Evolutionary conservation across 2,113 vertebrate species (phyloP).

Genomic region (Trematomus loennbergii): DNA sequence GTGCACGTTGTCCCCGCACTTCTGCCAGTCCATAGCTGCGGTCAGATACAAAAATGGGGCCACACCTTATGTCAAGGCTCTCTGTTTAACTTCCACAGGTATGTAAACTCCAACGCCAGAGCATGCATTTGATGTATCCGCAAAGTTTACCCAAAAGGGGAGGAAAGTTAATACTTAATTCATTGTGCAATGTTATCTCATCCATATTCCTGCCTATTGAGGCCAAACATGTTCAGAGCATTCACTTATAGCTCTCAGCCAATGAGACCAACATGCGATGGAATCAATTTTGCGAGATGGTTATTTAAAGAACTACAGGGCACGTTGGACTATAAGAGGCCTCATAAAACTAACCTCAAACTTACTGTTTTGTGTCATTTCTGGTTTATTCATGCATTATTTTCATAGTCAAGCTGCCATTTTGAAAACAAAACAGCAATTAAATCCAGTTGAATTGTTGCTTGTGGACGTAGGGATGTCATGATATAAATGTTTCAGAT

Average conservation of each 20-base stretch:
- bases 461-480: slow-evolving; percentile 54
- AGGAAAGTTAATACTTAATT: slow-evolving; percentile 79
- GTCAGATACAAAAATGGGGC: slow-evolving; percentile 72
- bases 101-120: slow-evolving; percentile 77
- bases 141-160: slow-evolving; percentile 73
- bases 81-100: slow-evolving; percentile 77
- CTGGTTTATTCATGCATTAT: slow-evolving; percentile 47
- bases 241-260: slow-evolving; percentile 50
- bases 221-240: slow-evolving; percentile 33
- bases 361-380: slow-evolving; percentile 52
- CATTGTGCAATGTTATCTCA: slow-evolving; percentile 62
- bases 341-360: slow-evolving; percentile 44
- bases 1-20: slow-evolving; percentile 40
- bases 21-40: slow-evolving; percentile 62
- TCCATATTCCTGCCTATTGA: slow-evolving; percentile 51
- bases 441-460: slow-evolving; percentile 50
- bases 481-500: slow-evolving; percentile 51
- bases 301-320: slow-evolving; percentile 40
- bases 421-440: slow-evolving; percentile 67
- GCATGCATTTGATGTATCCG: slow-evolving; percentile 77
- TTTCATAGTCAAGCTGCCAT: slow-evolving; percentile 28
- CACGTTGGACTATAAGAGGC: slow-evolving; percentile 21
- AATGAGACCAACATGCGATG: slow-evolving; percentile 19
- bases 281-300: slow-evolving; percentile 32
- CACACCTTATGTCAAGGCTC: slow-evolving; percentile 83